These are phyloP conservation scores for Mormoops blainvillei DNA, from an alignment of 2,113 vertebrate genomes.

Conservation along the genomic window DNA sequence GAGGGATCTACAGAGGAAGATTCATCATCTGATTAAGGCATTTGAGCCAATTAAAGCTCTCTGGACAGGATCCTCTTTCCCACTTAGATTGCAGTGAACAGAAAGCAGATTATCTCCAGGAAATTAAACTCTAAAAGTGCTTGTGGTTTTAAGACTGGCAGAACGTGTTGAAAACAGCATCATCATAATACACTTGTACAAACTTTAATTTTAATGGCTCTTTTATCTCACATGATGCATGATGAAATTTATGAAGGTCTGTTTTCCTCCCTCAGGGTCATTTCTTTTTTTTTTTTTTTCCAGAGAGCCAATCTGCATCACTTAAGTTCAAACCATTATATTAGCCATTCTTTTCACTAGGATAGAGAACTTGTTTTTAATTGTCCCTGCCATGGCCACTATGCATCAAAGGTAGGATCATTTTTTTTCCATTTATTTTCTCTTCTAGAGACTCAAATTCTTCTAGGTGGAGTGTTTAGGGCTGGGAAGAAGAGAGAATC, in stretches of 20 bases:
- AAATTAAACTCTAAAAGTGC: constrained; percentile 66
- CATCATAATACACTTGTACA: not conserved
- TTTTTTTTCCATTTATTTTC: constrained; percentile 50
- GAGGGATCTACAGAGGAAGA: constrained; percentile 48
- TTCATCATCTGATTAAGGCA: constrained; percentile 61
- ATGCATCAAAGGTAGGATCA: constrained; percentile 78
- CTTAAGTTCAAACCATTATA: constrained; percentile 57
- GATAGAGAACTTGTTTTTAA: constrained; percentile 36
- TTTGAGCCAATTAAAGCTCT: constrained; percentile 55
- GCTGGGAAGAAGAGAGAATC: not conserved
- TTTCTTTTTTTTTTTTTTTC: not conserved
- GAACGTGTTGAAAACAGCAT: constrained; percentile 55
- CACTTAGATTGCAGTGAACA: constrained; percentile 41
- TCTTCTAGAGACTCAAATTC: not conserved
- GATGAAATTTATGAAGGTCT: constrained; percentile 59
- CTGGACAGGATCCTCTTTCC: constrained; percentile 18
- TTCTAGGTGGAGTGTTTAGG: not conserved
- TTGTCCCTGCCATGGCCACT: constrained; percentile 57
- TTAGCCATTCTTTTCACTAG: constrained; percentile 19
- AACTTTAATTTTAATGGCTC: constrained; percentile 53
- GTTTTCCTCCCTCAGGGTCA: constrained; percentile 20
- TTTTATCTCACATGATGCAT: constrained; percentile 57
- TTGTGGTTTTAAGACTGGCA: constrained; percentile 64
- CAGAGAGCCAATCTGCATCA: constrained; percentile 44
- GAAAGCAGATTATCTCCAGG: constrained; percentile 49